Evolutionary conservation across 2,888 invertebrate genomes (phyloP), one percentile per base, ranked within the genome.

Genomic region (Napeogenes sylphis): DNA sequence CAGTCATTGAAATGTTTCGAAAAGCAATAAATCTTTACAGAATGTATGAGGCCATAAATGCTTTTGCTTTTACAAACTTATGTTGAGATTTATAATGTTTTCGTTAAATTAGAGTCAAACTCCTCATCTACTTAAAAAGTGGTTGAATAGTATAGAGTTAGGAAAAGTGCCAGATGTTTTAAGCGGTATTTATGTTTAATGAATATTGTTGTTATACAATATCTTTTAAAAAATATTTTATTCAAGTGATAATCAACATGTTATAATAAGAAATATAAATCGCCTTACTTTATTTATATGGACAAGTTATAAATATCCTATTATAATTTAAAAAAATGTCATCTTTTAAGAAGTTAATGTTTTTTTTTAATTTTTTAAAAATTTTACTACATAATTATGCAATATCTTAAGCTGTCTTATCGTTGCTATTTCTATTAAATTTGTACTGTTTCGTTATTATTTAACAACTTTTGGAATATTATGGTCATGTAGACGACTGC

Each of bases 141-240:
- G 61, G 65, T 65, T 64, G 14, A 51, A 8, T 56, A 66, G 60
- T 63, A 64, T 84, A 84, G 79, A 65, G 59, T 84, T 81, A 84
- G 80, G 77, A 83, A 86, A 85, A 79, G 88, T 89, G 89, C 89
- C 89, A 90, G 85, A 88, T 76, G 63, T 63, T 61, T 55, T 65
- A 57, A 65, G 45, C 55, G 38, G 61, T 61, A 62, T 66, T 55
- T 66, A 64, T 67, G 45, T 62, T 51, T 30, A 58, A 53, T 59
- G 4, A 13, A 21, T 55, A 59, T 59, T 4, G 13, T 21, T 13
- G 46, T 21, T 47, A 47, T 46, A 13, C 45, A 32, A 51, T 4
- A 21, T 30, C 30, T 21, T 47, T 47, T 12, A n/a, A n/a, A n/a
- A 14, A 47, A 6, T 14, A 47, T 47, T 47, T 47, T 47, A 47